Base-by-base conservation (phyloP, 2,113 vertebrate species). In the Okapia johnstoni region DNA sequence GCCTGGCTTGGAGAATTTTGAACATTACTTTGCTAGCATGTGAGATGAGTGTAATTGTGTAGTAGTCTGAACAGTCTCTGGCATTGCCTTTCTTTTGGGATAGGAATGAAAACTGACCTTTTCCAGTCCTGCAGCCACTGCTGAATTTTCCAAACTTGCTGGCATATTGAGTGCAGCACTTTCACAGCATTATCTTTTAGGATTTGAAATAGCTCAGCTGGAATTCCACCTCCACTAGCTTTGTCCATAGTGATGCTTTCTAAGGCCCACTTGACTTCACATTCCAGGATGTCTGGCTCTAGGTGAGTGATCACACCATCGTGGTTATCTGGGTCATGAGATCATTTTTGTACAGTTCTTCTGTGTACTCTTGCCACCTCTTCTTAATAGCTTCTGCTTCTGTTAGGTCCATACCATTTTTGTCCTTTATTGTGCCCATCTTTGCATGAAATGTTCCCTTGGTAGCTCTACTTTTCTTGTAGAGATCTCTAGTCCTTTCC, bases 1-100 rank as follows among this genome's bases (percentile, higher is more conserved):
- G 9, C n/a, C 63, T 70, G n/a, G n/a, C 19, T 36, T 70, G 9
- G 9, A 70, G 9, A 70, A 70, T 70, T 70, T 70, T 70, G 17
- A 70, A 10, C n/a, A 12, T 36, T 70, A 12, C n/a, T 12, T 70
- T 3, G 63, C 63, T 70, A 36, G n/a, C 0, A 0, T 70, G 63
- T 70, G 63, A 36, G 5, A 70, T 70, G 63, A 12, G n/a, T 36
- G 19, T 33, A 70, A 3, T 23, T 21, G 9, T 3, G n/a, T 12
- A 9, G n/a, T 66, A 36, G 63, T 36, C 2, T 2, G 8, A 66
- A 11, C 17, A 66, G 19, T 66, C 33, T 36, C 21, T 66, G 63
- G 17, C 8, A 11, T 70, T 70, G 9, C 17, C 17, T 11, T 70
- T 70, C 9, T 70, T 70, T 70, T 36, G 19, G n/a, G 66, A 70